A percentile compares a stretch with the other conserved stretches of the same genome.
Conservation (phyloP, 1,140 invertebrate genomes). For the Agrilus planipennis region DNA sequence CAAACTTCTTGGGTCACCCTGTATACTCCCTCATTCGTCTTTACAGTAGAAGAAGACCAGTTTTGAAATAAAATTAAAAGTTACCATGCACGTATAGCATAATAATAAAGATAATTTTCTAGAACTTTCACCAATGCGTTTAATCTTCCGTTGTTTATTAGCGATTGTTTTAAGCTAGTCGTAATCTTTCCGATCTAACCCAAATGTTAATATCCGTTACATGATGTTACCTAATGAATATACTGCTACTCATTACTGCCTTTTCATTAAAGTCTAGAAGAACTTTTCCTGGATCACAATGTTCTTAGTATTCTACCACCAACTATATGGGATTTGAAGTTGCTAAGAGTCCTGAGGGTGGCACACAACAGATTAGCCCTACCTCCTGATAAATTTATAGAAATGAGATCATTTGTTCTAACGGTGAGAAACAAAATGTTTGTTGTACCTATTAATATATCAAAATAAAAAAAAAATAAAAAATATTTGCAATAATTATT, state of each 20-base stretch:
- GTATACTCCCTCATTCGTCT: no score
- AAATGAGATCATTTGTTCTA: constrained; percentile 39
- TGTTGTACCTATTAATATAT: not conserved
- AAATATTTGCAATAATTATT: no score
- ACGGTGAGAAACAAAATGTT: constrained; percentile 19
- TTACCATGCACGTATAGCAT: no score
- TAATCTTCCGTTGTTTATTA: no score
- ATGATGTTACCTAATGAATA: not conserved
- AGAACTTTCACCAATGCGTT: no score
- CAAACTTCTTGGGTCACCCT: no score
- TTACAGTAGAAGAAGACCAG: no score
- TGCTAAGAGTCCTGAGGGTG: constrained; percentile 46
- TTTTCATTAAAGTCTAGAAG: constrained; percentile 47
- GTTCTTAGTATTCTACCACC: constrained; percentile 48
- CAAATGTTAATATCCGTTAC: not conserved
- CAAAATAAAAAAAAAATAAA: no score
- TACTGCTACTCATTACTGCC: constrained; percentile 21
- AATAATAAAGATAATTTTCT: no score
- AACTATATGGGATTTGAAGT: constrained; percentile 42
- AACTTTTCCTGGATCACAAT: constrained; percentile 59
- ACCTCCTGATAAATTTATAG: constrained; percentile 37
- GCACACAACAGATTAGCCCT: constrained; percentile 44
- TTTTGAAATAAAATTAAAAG: no score
- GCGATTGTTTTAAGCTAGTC: not conserved
- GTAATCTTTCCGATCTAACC: not conserved